Base-by-base conservation (phyloP, 2,888 invertebrate species). In the Nemotelus nigrinus region DNA sequence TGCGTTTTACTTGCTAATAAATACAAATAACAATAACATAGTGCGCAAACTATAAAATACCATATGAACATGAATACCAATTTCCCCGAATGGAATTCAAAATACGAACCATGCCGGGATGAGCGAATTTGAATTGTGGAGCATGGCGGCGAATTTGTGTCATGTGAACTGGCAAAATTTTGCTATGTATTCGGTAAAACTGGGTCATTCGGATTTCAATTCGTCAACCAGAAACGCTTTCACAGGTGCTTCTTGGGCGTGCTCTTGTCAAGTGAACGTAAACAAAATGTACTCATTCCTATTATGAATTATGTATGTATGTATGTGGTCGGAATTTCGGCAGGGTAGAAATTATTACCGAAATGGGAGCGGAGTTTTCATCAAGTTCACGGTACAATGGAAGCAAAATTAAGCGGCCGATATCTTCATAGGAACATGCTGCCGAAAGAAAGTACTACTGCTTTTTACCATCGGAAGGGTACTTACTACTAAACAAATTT, bases 41-140 rank as follows among this genome's bases (percentile, higher is more conserved):
- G 43, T 63, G 44, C 44, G 44, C 63, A 39, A 63, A 63, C 43
- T 63, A 63, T 63, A 63, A 63, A 63, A 63, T 44, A 63, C 63
- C 63, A 47, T 65, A 65, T 65, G 65, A 65, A 65, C 65, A 65
- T 65, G 65, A 65, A 65, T 65, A 65, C 65, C 65, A 65, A 65
- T 65, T 47, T 65, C 65, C 45, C 65, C 47, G 25, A 10, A 65
- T 47, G 45, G 41, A 65, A 65, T 65, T 65, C 48, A 65, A 65
- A 65, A 65, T 65, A 65, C 47, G 58, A 25, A 47, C 47, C 47
- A 47, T 47, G 48, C 6, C 48, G 65, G n/a, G 47, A 25, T 5
- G 10, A 47, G 65, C 25, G 65, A 65, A 47, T 65, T 65, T 65
- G 47, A 25, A 4, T 65, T 39, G 65, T 65, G 45, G 63, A 63